These are phyloP conservation scores for Cladorhizidae sp. DNA, from an alignment of 37 sponge, comb jelly and placozoan species.

Conservation along the genomic window DNA sequence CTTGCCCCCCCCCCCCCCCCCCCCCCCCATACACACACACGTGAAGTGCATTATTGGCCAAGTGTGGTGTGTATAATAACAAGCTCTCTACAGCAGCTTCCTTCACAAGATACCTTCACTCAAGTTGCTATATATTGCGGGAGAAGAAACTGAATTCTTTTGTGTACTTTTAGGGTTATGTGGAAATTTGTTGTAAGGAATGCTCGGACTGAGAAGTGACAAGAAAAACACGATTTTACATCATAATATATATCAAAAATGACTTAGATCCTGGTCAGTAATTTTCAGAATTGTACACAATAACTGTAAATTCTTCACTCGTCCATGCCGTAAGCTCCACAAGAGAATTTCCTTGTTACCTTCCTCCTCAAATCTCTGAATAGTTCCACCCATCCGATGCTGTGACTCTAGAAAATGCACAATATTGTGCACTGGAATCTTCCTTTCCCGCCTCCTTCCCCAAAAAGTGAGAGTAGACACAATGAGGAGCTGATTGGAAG, in stretches of 20 bases:
- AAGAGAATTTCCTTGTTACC: constrained; percentile 5
- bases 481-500: background rate
- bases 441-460: constrained; percentile 45
- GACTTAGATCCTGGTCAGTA: background rate
- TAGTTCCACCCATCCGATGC: constrained; percentile 5
- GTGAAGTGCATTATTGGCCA: too few relatives aligned
- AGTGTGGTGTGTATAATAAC: too few relatives aligned
- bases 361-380: constrained; percentile 20
- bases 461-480: constrained; percentile 76
- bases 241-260: background rate
- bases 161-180: too few relatives aligned
- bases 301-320: constrained; percentile 16
- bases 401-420: constrained; percentile 43
- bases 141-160: too few relatives aligned
- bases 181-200: too few relatives aligned
- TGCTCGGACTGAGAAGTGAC: too few relatives aligned
- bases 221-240: background rate
- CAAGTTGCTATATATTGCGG: too few relatives aligned
- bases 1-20: too few relatives aligned
- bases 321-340: constrained; percentile 61
- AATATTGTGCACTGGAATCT: background rate
- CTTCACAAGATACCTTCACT: too few relatives aligned
- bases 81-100: too few relatives aligned
- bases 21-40: too few relatives aligned
- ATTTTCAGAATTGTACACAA: constrained; percentile 1